Conservation (phyloP, 2,113 vertebrate genomes). For the Ageneiosus marmoratus region DNA sequence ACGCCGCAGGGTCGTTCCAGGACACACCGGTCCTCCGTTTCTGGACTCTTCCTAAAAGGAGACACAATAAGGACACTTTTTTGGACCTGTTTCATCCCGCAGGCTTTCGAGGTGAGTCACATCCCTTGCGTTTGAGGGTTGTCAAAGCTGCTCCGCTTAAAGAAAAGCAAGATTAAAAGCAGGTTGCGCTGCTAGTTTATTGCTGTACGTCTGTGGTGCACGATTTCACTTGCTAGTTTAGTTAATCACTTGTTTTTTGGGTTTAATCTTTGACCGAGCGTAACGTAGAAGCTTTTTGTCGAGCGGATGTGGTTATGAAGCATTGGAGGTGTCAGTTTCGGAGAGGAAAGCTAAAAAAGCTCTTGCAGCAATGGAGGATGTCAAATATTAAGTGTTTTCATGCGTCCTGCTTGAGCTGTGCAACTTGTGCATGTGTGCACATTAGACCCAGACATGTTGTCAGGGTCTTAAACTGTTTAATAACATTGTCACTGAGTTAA, state of each 20-base stretch:
- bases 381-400: neutral
- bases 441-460: no score
- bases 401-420: neutral
- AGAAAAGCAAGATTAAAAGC: neutral
- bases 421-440: neutral
- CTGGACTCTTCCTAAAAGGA: neutral
- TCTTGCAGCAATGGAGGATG: neutral
- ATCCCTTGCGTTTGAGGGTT: neutral
- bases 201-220: neutral
- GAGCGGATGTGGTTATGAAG: conserved; percentile 24
- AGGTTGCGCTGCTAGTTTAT: neutral
- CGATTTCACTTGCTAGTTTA: neutral
- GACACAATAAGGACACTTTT: neutral
- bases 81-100: neutral
- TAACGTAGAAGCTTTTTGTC: neutral
- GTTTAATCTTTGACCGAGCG: no score
- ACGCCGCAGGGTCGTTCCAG: conserved; percentile 70
- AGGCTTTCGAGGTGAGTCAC: conserved; percentile 27
- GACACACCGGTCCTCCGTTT: conserved; percentile 59
- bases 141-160: conserved; percentile 9
- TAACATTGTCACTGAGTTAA: neutral
- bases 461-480: neutral
- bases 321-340: neutral
- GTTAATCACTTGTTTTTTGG: neutral
- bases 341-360: neutral